Percentiles rank a stretch among this genome's conserved stretches.
Evolutionary conservation across 2,888 invertebrate genomes (phyloP).

Genomic region (Taphrorychus bicolor): DNA sequence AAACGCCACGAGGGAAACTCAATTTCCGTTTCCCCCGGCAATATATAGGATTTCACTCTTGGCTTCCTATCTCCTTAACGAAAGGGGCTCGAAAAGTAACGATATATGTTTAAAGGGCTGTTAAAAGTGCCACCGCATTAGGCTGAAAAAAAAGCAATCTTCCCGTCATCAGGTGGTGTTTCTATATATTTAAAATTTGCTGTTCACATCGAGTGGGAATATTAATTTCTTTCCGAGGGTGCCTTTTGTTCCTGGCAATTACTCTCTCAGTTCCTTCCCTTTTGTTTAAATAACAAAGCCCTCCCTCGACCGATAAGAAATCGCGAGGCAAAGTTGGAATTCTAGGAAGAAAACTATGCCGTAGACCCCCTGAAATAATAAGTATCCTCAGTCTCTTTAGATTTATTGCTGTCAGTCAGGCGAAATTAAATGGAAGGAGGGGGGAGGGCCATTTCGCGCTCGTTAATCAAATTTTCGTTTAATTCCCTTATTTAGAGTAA

Average conservation of each 20-base stretch:
- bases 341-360: slow-evolving; percentile 34
- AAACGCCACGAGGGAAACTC: not conserved
- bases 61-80: not conserved
- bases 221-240: slow-evolving; percentile 24
- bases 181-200: not conserved
- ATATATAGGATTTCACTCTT: not conserved
- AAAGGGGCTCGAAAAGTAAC: not conserved
- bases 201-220: slow-evolving; percentile 1
- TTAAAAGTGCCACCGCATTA: not conserved
- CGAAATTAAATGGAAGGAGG: slow-evolving; percentile 23
- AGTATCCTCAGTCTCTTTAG: slow-evolving; percentile 21
- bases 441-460: slow-evolving; percentile 27
- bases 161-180: not conserved
- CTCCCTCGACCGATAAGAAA: slow-evolving; percentile 33
- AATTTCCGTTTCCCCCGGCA: not conserved
- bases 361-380: slow-evolving; percentile 22
- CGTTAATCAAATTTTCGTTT: slow-evolving; percentile 37
- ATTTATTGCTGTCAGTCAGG: slow-evolving; percentile 33
- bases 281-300: slow-evolving; percentile 31
- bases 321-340: slow-evolving; percentile 31
- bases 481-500: slow-evolving; percentile 31
- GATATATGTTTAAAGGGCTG: not conserved
- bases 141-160: not conserved
- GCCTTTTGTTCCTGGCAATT: slow-evolving; percentile 29
- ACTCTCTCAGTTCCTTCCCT: slow-evolving; percentile 24